A percentile compares a stretch with the other conserved stretches of the same genome.
Conservation (phyloP, 1,140 invertebrate species). For the Papilio glaucus region DNA sequence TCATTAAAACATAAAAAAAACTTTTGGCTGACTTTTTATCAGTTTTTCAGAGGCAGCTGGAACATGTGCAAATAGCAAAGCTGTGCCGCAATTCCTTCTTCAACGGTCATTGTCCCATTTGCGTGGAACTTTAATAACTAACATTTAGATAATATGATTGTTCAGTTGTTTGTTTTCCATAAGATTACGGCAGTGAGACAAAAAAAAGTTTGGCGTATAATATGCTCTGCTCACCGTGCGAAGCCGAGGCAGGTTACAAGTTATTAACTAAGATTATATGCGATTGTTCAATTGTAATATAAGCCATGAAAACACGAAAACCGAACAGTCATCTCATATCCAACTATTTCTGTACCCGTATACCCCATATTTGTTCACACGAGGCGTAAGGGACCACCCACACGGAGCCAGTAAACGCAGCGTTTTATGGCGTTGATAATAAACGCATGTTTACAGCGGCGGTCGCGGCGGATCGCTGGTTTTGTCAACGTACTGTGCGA, state of each 20-base stretch:
- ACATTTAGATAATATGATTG: too few species aligned
- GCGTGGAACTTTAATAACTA: too few species aligned
- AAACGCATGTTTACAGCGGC: constrained; percentile 64
- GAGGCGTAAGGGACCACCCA: constrained; percentile 63
- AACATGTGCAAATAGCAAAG: too few species aligned
- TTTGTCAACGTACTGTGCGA: constrained; percentile 47
- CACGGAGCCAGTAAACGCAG: constrained; percentile 62
- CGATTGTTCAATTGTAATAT: neutral
- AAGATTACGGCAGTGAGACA: too few species aligned
- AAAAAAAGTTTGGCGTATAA: too few species aligned
- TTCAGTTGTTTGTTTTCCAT: too few species aligned
- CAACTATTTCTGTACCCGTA: constrained; percentile 49
- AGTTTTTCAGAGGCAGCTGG: too few species aligned
- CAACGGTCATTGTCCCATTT: too few species aligned
- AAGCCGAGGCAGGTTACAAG: neutral
- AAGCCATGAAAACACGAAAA: constrained; percentile 42
- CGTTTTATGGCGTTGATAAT: constrained; percentile 64
- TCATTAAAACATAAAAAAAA: too few species aligned
- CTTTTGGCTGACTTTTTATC: too few species aligned
- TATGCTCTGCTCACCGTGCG: neutral
- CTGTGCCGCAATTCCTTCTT: too few species aligned
- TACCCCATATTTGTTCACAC: constrained; percentile 52
- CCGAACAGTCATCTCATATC: constrained; percentile 45
- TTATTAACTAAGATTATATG: neutral
- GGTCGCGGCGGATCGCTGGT: constrained; percentile 42